These are phyloP conservation scores for Botia kubotai DNA, from an alignment of 2,797 vertebrate species.

Conservation along the genomic window DNA sequence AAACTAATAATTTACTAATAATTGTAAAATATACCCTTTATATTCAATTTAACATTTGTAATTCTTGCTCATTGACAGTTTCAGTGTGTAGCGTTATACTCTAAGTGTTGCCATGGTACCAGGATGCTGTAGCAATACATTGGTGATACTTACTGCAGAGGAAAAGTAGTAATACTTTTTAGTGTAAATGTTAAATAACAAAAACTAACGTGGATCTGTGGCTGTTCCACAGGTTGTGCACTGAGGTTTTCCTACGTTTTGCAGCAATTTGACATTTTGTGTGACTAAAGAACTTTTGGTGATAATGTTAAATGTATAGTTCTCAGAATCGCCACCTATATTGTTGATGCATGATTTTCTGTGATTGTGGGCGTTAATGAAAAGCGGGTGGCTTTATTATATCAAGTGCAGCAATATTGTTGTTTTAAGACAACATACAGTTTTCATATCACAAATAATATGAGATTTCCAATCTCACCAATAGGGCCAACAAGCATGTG, in stretches of 20 bases:
- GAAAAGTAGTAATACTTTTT: constrained; percentile 4
- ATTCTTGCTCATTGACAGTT: neutral
- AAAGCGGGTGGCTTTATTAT: constrained; percentile 15
- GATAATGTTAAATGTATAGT: constrained; percentile 43
- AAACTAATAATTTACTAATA: neutral
- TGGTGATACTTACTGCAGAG: too few relatives aligned
- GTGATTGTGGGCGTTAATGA: constrained; percentile 35
- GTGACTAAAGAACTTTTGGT: neutral
- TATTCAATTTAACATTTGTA: neutral
- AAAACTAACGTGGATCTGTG: neutral
- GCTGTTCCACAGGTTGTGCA: constrained; percentile 1
- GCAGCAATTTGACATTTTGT: too few relatives aligned
- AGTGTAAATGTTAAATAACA: constrained; percentile 31
- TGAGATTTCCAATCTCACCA: neutral
- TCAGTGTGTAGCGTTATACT: neutral
- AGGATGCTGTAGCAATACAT: constrained; percentile 20
- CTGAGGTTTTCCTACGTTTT: neutral
- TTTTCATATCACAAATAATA: neutral
- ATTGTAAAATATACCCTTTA: neutral
- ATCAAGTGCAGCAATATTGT: constrained; percentile 31
- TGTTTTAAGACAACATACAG: neutral
- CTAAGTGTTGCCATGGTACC: neutral
- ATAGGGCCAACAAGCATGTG: constrained; percentile 41
- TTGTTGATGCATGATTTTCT: constrained; percentile 53
- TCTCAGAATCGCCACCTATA: constrained; percentile 30